Percentiles rank a stretch among this genome's conserved stretches.
phyloP scores from a whole-genome alignment of 1,140 invertebrate species.

The Centruroides sculpturatus region DNA sequence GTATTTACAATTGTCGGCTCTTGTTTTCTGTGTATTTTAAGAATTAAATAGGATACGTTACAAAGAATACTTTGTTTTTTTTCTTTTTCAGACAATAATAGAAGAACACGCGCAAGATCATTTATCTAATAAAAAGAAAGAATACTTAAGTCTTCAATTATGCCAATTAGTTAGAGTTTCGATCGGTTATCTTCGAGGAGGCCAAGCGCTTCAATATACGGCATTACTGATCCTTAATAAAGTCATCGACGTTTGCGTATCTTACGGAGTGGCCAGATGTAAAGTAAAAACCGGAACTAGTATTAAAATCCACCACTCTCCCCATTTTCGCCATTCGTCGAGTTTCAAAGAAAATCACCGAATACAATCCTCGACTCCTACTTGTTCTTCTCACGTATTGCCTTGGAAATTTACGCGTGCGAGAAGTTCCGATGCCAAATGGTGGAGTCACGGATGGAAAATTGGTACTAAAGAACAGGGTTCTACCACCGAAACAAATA shows the following conservation, averaged over 20 bases:
- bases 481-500: not conserved
- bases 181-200: slow-evolving; percentile 37
- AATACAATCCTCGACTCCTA: not conserved
- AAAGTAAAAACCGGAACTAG: not conserved
- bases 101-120: too few species aligned
- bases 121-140: too few species aligned
- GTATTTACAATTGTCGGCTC: too few species aligned
- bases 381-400: not conserved
- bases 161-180: slow-evolving; percentile 32
- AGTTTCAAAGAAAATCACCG: too few species aligned
- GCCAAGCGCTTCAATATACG: slow-evolving; percentile 43
- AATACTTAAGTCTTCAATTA: not conserved
- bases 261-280: slow-evolving; percentile 16
- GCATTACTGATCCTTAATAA: slow-evolving; percentile 43
- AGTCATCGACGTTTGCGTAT: slow-evolving; percentile 39
- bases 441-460: not conserved
- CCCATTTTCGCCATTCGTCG: not conserved
- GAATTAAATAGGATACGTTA: too few species aligned
- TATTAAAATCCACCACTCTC: too few species aligned
- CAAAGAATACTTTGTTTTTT: too few species aligned
- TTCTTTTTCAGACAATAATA: too few species aligned
- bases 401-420: not conserved
- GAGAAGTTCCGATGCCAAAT: not conserved
- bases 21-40: too few species aligned
- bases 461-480: too few species aligned